Base-by-base conservation (phyloP, 2,797 vertebrate species). In the Acanthopagrus latus region DNA sequence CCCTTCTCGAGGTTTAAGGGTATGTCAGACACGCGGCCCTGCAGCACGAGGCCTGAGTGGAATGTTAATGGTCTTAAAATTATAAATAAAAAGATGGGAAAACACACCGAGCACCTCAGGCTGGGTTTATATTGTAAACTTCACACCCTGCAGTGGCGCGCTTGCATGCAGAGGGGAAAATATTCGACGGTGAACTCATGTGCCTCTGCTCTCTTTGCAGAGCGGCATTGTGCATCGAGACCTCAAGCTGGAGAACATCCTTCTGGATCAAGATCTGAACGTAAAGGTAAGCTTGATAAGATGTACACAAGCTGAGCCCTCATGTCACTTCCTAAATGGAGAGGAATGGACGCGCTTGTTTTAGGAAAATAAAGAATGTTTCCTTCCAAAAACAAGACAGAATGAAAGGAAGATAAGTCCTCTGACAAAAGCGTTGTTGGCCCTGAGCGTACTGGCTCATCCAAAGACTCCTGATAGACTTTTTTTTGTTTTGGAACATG, bases 171-270 rank as follows among this genome's bases (percentile, higher is more conserved):
- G 43, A 71, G 50, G 44, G 44, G 58, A 60, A 74, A 60, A 18
- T 33, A 27, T 25, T 7, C 63, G 23, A 54, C 9, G 64, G 56
- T 78, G 60, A 29, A 60, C 20, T 90, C 25, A 85, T 23, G 14
- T 78, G n/a, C 71, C 47, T 77, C 57, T 79, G 17, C 29, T 80
- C 60, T 87, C 29, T 64, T 82, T 88, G 71, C 84, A 96, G 96
- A 96, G 94, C 5, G 92, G 92, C 13, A 92, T 96, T 43, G 95
- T 95, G 74, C 96, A 96, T 89, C 93, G 95, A 78, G 96, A 96
- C 89, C 94, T 96, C 58, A 96, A 96, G 86, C 91, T 96, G 69
- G 96, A 96, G 85, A 96, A 96, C 88, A 95, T 96, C 74, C 94
- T 96, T 67, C 86, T 96, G 80, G 95, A 96, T 87, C 86, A 93